These are phyloP conservation scores for Platygyra sinensis DNA, from an alignment of 64 coral and sea anemone genomes.

Conservation along the genomic window DNA sequence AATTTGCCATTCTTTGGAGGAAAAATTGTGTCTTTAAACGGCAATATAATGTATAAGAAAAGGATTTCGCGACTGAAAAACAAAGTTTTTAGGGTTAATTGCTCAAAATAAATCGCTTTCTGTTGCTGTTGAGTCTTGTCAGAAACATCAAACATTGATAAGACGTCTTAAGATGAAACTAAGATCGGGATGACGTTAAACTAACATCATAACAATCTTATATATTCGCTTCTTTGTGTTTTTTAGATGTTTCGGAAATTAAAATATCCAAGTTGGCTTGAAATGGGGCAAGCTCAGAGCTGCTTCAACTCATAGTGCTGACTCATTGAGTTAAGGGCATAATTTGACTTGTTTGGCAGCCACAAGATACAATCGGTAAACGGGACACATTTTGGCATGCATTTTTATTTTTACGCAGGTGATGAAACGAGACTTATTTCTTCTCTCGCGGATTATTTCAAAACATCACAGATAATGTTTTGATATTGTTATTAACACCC, in stretches of 20 bases:
- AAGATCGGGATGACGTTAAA: background rate
- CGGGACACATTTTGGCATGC: too few relatives aligned
- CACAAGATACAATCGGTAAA: background rate
- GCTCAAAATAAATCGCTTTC: too few relatives aligned
- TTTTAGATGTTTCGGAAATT: background rate
- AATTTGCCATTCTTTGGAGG: background rate
- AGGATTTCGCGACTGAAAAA: background rate
- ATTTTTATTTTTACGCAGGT: background rate
- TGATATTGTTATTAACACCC: conserved; percentile 12
- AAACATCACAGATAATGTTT: background rate
- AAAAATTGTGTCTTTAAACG: background rate
- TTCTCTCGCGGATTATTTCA: background rate
- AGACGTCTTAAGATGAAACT: too few relatives aligned
- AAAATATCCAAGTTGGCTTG: background rate
- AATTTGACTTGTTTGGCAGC: background rate
- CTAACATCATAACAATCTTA: background rate
- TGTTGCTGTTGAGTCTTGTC: too few relatives aligned
- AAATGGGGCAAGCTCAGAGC: too few relatives aligned
- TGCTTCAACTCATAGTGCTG: background rate
- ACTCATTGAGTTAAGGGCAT: background rate
- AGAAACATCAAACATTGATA: too few relatives aligned
- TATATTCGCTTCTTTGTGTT: background rate
- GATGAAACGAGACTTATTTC: background rate
- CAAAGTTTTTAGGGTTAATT: background rate
- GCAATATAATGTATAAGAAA: background rate